Conservation (phyloP, 2,888 invertebrate species). For the Pegoplata infirma region DNA sequence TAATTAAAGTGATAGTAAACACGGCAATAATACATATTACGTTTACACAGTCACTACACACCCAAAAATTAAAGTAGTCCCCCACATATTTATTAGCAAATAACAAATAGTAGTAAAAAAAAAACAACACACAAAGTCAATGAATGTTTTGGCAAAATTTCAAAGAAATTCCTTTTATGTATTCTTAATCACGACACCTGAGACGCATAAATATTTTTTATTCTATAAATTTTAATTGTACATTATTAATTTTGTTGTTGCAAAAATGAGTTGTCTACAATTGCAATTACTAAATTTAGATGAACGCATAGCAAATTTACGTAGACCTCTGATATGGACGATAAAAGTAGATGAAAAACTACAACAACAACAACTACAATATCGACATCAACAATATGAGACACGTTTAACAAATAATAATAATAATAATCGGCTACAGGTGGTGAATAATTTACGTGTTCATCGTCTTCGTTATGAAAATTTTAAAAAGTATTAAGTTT, state of each 20-base stretch:
- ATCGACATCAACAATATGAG: constrained; percentile 6
- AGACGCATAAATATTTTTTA: constrained; percentile 41
- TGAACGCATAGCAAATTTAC: constrained; percentile 62
- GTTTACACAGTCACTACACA: neutral
- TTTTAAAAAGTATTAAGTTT: constrained; percentile 64
- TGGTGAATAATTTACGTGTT: constrained; percentile 55
- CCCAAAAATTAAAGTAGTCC: constrained; percentile 2
- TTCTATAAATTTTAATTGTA: constrained; percentile 40
- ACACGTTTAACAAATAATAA: constrained; percentile 37
- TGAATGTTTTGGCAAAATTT: constrained; percentile 57
- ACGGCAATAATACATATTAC: neutral
- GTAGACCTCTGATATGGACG: constrained; percentile 50
- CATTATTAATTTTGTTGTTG: constrained; percentile 26
- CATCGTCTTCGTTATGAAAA: constrained; percentile 43
- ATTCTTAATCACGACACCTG: constrained; percentile 52
- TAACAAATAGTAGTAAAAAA: too few species aligned
- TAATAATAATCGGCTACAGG: constrained; percentile 6
- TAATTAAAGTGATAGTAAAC: constrained; percentile 11
- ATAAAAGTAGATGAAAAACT: constrained; percentile 28
- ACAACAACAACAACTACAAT: constrained; percentile 22
- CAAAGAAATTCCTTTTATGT: constrained; percentile 58
- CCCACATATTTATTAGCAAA: constrained; percentile 18
- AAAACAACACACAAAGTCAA: constrained; percentile 16
- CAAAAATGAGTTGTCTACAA: constrained; percentile 69
- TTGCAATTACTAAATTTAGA: constrained; percentile 70